Base-by-base conservation (phyloP, 2,888 invertebrate genomes). In the Megamerina dolium region DNA sequence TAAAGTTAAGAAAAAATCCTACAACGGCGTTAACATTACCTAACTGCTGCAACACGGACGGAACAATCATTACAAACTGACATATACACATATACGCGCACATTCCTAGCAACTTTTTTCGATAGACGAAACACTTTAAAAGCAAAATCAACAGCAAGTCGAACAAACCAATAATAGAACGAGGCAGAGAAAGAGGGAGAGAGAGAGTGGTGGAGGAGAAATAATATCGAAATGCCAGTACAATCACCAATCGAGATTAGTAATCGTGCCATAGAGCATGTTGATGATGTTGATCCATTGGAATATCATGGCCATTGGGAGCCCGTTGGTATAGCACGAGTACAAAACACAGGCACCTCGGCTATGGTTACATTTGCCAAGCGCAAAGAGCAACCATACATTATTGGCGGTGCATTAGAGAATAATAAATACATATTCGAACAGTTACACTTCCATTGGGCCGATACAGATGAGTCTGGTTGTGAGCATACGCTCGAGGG, bases 381-480 rank as follows among this genome's bases (percentile, higher is more conserved):
- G 12, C 71, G 76, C 6, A 61, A 63, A 42, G 74, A 77, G 35
- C 68, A 76, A 32, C 83, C 83, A 0, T 74, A 75, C 20, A 68
- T 84, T 3, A 72, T 74, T 34, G 83, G 83, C 0, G 84, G 83
- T 0, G 83, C 82, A 0, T 68, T 84, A 6, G 73, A 73, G 41
- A 73, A 79, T 9, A 78, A 81, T 38, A 79, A 79, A 48, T 85
- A 80, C 57, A 76, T 82, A 42, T 84, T 87, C 49, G 83, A 84
- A 53, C 86, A 87, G 63, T 74, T 87, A 66, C 87, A 87, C 69
- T 87, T 87, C 66, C 87, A 88, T 66, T 87, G 87, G 87, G 81
- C 82, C 2, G 81, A 82, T 17, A 79, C 80, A 38, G 82, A 84
- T 55, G 81, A 80, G 56, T 80, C 80, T 27, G 87, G 87, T 12